Evolutionary conservation across 64 coral and sea anemone species (phyloP).

Genomic region (Anthopleura sola): DNA sequence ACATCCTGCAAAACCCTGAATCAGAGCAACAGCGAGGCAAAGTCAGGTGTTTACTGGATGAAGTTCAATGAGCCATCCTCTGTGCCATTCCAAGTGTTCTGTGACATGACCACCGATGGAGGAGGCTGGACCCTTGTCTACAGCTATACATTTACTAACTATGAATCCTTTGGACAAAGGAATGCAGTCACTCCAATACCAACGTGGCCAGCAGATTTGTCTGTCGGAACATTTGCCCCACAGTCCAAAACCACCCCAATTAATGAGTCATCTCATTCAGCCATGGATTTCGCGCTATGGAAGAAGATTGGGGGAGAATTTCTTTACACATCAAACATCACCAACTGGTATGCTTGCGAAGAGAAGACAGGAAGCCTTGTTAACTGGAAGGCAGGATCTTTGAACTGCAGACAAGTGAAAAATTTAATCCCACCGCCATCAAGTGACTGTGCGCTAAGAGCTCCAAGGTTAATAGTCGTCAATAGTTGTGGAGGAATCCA

Average conservation of each 20-base stretch:
- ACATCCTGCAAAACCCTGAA: too few relatives aligned
- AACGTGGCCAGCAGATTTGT: neutral
- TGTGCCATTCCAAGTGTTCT: too few relatives aligned
- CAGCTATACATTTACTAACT: too few relatives aligned
- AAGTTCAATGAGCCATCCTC: too few relatives aligned
- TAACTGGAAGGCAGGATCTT: neutral
- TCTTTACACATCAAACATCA: neutral
- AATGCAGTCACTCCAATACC: neutral
- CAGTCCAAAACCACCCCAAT: neutral
- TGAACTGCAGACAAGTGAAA: neutral
- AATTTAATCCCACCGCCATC: neutral
- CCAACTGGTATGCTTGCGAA: neutral
- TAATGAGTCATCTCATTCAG: neutral
- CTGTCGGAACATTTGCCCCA: neutral
- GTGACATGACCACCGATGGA: too few relatives aligned
- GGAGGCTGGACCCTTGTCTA: too few relatives aligned
- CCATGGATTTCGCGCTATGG: neutral
- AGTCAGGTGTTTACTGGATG: too few relatives aligned
- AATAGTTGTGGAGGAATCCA: neutral
- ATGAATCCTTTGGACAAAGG: too few relatives aligned
- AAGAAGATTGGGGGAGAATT: neutral
- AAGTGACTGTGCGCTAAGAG: too few relatives aligned
- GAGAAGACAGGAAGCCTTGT: constrained; percentile 8
- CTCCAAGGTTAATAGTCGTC: neutral
- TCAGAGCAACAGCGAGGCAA: too few relatives aligned